Evolutionary conservation across 2,113 vertebrate genomes (phyloP).

Genomic region (Stomatorhinus ivindoensis): DNA sequence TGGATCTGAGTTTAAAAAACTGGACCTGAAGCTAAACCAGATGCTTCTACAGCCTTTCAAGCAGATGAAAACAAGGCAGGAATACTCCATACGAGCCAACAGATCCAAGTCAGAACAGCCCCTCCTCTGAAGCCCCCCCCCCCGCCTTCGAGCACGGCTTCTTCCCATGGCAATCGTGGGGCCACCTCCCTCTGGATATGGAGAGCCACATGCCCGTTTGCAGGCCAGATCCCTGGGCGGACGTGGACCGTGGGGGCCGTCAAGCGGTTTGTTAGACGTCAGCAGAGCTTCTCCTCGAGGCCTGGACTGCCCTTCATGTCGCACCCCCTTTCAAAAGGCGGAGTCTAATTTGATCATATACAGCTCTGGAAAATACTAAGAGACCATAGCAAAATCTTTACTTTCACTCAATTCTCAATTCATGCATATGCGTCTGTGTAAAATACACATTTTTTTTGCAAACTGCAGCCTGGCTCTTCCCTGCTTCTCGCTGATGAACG

Average conservation of each 20-base stretch:
- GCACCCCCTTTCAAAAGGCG: not conserved
- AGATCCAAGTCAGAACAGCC: slow-evolving; percentile 46
- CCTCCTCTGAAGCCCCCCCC: slow-evolving; percentile 26
- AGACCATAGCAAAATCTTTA: too few species aligned
- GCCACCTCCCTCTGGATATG: not conserved
- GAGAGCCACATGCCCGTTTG: not conserved
- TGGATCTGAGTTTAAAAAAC: slow-evolving; percentile 56
- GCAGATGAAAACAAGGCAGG: slow-evolving; percentile 49
- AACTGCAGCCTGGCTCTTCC: too few species aligned
- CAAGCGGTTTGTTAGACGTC: not conserved
- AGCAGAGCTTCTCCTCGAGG: not conserved
- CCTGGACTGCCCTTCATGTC: not conserved
- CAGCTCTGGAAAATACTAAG: too few species aligned
- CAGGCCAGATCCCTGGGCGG: not conserved
- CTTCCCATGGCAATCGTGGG: not conserved
- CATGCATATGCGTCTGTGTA: too few species aligned
- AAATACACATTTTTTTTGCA: too few species aligned
- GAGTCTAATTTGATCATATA: not conserved
- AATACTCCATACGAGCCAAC: slow-evolving; percentile 48
- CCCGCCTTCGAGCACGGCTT: not conserved
- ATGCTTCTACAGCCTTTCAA: slow-evolving; percentile 42
- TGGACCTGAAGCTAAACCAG: slow-evolving; percentile 55
- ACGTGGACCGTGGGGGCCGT: not conserved
- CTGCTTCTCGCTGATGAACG: too few species aligned
- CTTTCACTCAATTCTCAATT: too few species aligned